Conservation (phyloP, 2,113 vertebrate genomes). For the Gymnocephalus cernua region DNA sequence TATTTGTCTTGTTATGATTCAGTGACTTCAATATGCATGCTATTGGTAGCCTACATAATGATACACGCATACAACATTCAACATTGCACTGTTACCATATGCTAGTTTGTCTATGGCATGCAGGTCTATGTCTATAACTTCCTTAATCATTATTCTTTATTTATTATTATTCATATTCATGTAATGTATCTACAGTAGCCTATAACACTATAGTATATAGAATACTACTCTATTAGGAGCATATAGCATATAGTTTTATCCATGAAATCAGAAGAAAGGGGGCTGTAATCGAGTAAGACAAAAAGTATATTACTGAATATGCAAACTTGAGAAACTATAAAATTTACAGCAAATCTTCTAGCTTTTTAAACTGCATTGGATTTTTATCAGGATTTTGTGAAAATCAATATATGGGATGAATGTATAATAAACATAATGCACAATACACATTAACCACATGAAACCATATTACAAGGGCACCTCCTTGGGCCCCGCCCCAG, state of each 20-base stretch:
- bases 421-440: not conserved
- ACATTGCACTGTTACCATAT: too few relatives aligned
- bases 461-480: not conserved
- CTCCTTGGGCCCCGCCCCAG: slow-evolving; percentile 29
- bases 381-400: not conserved
- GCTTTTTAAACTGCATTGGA: not conserved
- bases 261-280: not conserved
- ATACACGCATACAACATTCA: too few relatives aligned
- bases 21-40: too few relatives aligned
- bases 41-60: not conserved
- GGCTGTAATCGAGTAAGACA: not conserved
- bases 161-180: too few relatives aligned
- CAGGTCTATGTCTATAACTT: not conserved
- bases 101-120: not conserved
- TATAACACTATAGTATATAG: not conserved
- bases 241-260: not conserved
- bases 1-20: not conserved
- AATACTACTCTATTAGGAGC: not conserved
- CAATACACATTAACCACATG: slow-evolving; percentile 8
- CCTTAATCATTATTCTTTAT: not conserved
- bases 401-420: not conserved
- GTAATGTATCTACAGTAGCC: not conserved
- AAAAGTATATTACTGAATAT: not conserved
- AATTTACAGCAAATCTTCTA: not conserved
- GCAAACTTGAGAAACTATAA: not conserved